phyloP scores from a whole-genome alignment of 2,113 vertebrate species.

The Jacana jacana region DNA sequence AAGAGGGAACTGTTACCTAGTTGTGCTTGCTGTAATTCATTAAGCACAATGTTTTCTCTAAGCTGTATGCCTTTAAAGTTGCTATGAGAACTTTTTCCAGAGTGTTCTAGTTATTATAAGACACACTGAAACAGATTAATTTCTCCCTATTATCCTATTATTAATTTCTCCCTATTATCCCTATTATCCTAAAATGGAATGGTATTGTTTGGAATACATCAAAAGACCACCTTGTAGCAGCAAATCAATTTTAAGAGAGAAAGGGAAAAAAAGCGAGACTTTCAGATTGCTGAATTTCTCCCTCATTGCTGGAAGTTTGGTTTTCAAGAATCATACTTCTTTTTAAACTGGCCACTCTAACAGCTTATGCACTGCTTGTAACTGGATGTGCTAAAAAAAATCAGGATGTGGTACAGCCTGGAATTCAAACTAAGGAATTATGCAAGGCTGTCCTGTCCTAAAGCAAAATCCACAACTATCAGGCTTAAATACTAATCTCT shows the following conservation, averaged over 20 bases:
- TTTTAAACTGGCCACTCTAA: slow-evolving; percentile 13
- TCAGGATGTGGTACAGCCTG: neutral
- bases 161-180: neutral
- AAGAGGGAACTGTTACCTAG: neutral
- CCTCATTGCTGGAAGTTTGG: neutral
- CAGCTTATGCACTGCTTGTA: neutral
- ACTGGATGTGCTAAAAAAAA: neutral
- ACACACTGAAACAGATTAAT: neutral
- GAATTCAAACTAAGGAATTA: slow-evolving; percentile 17
- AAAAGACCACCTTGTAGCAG: neutral
- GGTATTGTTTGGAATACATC: neutral
- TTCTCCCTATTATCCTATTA: neutral
- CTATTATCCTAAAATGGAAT: neutral
- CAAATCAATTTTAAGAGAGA: neutral
- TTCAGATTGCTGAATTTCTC: neutral
- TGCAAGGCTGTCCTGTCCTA: neutral
- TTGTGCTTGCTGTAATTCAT: neutral
- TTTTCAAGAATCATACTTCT: slow-evolving; percentile 24
- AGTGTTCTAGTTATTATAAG: neutral
- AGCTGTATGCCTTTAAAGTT: neutral
- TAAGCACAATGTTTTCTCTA: neutral
- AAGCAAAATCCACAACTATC: neutral
- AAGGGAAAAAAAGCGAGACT: neutral
- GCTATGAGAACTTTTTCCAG: neutral
- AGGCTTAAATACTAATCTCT: neutral